These are phyloP conservation scores for Eurois occulta DNA, from an alignment of 2,888 invertebrate species.

Conservation along the genomic window DNA sequence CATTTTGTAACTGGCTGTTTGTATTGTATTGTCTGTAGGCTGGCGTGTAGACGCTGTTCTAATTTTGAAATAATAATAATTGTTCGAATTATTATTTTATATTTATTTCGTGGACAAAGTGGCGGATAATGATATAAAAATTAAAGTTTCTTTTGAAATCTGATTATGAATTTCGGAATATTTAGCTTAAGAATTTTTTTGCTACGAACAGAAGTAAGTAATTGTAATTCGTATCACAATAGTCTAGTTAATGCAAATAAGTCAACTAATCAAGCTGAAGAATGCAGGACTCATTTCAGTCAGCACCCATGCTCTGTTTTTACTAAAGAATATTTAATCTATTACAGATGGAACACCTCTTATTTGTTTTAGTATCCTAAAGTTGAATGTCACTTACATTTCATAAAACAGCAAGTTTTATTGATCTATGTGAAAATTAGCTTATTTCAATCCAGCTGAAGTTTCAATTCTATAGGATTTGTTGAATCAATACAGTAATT, in stretches of 20 bases:
- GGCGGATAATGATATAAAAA: conserved; percentile 23
- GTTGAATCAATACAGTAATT: neutral
- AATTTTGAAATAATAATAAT: conserved; percentile 79
- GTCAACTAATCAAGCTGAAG: too few species aligned
- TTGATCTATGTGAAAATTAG: neutral
- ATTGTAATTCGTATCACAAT: neutral
- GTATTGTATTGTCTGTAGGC: conserved; percentile 77
- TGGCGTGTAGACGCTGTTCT: conserved; percentile 73
- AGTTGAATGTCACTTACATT: neutral
- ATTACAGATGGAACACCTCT: neutral
- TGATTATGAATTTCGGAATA: conserved; percentile 28
- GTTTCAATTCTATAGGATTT: neutral
- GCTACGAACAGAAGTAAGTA: neutral
- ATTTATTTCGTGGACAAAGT: conserved; percentile 35
- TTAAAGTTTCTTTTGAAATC: conserved; percentile 40
- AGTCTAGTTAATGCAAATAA: neutral
- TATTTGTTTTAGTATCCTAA: neutral
- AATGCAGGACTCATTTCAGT: conserved; percentile 1
- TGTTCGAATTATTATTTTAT: conserved; percentile 56
- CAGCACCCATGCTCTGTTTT: neutral
- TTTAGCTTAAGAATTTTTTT: neutral
- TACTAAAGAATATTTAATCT: neutral
- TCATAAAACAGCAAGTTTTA: neutral
- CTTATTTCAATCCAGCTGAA: neutral
- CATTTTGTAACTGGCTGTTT: conserved; percentile 80